Base-by-base conservation (phyloP, 2,797 vertebrate genomes). In the Ispidina picta region DNA sequence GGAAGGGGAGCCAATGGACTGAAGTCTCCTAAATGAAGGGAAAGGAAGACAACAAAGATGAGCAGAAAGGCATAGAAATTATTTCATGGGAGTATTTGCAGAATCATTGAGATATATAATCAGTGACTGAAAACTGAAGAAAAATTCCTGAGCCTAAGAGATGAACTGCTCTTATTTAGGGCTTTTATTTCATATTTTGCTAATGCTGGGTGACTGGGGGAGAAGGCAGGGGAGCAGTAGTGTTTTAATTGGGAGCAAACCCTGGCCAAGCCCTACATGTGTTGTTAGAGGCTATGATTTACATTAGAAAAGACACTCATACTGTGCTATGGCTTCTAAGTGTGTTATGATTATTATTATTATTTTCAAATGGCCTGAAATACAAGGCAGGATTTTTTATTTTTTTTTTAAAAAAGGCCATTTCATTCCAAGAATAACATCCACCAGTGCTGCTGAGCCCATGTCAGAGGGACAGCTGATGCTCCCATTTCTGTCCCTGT, bases 1-100 rank as follows among this genome's bases (percentile, higher is more conserved):
- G 85, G 88, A 52, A 72, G 74, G 41, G 54, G 78, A 92, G 71
- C 90, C 33, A 89, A 75, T 86, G 92, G 95, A 91, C 95, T 97
- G 89, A 93, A 95, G 94, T 31, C 63, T 49, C 65, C 86, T 81
- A 84, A 94, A 93, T 89, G 85, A 83, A 90, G 70, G 56, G 46
- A 48, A 92, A 95, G 86, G 94, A 91, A 81, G 77, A 94, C 96
- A 95, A 39, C 82, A 93, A 81, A 90, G 3, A 1, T 0, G 26
- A 88, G 55, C 14, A 75, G 81, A 70, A 94, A 94, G 69, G 88
- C n/a, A 20, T 95, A 83, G 85, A 95, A 93, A 86, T 75, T 16
- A 20, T 95, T 95, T 93, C 69, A 78, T 2, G 13, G 56, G 58
- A 92, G 74, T 46, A 89, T 83, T 66, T 69, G 55, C 65, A 90